phyloP scores from a whole-genome alignment of 2,113 vertebrate genomes.

The Barnardius zonarius region DNA sequence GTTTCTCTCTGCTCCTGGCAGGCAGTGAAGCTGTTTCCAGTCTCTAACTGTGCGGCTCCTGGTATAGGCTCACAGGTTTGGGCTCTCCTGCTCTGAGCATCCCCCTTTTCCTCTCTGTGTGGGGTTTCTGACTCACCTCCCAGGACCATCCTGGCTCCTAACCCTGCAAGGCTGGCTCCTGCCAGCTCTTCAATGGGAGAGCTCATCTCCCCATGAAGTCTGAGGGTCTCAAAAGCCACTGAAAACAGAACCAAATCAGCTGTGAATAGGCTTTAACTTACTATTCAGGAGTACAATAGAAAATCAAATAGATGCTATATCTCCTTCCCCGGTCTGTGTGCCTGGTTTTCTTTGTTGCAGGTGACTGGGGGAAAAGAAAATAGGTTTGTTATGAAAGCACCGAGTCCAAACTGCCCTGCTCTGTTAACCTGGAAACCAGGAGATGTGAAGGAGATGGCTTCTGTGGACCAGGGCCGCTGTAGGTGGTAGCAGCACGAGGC shows the following conservation, averaged over 20 bases:
- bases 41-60: not conserved
- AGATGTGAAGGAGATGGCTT: not conserved
- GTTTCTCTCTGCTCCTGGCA: not conserved
- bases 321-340: not conserved
- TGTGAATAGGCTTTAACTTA: conserved; percentile 39
- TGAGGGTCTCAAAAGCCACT: not conserved
- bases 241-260: conserved; percentile 34
- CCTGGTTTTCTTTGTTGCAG: conserved; percentile 38
- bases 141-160: not conserved
- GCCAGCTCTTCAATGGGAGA: not conserved
- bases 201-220: not conserved
- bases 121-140: not conserved
- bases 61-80: not conserved
- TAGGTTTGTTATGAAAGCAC: conserved; percentile 60
- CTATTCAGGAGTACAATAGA: conserved; percentile 50
- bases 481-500: rapidly evolving
- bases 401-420: not conserved
- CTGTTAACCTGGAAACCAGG: not conserved
- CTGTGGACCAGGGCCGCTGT: not conserved
- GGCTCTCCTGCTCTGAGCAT: not conserved
- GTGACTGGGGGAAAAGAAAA: conserved; percentile 35
- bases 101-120: not conserved
- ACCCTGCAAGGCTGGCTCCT: not conserved
- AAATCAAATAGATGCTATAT: conserved; percentile 36
- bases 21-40: not conserved